Percentiles rank a stretch among this genome's conserved stretches.
Conservation (phyloP, 92 coral and sea anemone genomes). For the Porites lobata region DNA sequence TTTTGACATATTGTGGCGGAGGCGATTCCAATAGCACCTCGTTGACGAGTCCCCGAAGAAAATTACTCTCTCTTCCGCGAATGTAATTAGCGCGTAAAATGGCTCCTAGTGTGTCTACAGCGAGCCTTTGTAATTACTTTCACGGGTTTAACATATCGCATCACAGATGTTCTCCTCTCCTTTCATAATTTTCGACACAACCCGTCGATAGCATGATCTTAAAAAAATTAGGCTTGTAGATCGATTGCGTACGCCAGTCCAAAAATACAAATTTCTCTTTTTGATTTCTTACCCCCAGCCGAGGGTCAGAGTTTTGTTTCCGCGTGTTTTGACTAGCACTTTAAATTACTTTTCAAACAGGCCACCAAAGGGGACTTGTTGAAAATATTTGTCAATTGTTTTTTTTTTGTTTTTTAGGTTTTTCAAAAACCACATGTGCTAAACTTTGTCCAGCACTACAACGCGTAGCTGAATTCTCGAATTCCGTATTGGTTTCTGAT, state of each 20-base stretch:
- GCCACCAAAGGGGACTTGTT: constrained; percentile 20
- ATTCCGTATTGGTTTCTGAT: too few relatives aligned
- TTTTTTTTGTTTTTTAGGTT: background rate
- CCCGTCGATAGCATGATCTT: too few relatives aligned
- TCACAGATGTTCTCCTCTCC: too few relatives aligned
- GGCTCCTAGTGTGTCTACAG: too few relatives aligned
- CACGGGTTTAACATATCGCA: too few relatives aligned
- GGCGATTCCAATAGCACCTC: background rate
- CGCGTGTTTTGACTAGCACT: constrained; percentile 43
- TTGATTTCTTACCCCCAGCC: constrained; percentile 31
- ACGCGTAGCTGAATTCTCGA: too few relatives aligned
- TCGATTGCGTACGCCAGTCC: background rate
- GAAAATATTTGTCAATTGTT: background rate
- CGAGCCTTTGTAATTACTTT: too few relatives aligned
- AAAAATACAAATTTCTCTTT: background rate
- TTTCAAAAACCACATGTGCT: too few relatives aligned
- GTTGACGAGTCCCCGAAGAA: background rate
- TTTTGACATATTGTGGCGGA: background rate
- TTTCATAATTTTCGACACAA: too few relatives aligned
- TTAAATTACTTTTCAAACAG: constrained; percentile 51
- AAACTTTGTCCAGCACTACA: too few relatives aligned
- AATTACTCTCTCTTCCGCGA: too few relatives aligned
- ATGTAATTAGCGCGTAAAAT: too few relatives aligned
- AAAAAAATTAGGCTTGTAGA: background rate
- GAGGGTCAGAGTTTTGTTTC: constrained; percentile 42